Percentiles rank a stretch among this genome's conserved stretches.
Evolutionary conservation across 2,113 vertebrate species (phyloP).

Genomic region (Empidonax alnorum): DNA sequence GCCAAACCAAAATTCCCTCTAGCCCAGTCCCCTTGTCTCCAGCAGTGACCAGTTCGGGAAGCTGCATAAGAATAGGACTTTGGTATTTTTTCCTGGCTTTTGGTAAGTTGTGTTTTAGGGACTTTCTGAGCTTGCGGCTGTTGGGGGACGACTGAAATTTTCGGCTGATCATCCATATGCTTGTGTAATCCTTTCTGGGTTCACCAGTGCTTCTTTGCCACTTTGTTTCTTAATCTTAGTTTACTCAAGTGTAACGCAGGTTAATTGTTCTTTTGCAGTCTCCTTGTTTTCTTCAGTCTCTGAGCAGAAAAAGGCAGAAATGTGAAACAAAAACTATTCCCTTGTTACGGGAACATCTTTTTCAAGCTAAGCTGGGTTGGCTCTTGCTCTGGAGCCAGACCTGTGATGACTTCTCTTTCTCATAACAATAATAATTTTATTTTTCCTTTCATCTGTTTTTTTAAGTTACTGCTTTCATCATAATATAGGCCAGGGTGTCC

Average conservation of each 20-base stretch:
- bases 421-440: not conserved
- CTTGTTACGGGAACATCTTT: not conserved
- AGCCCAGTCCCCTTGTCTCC: slow-evolving; percentile 33
- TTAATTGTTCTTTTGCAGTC: slow-evolving; percentile 7
- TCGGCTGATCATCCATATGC: not conserved
- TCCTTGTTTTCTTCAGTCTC: not conserved
- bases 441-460: slow-evolving; percentile 15
- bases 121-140: slow-evolving; percentile 22
- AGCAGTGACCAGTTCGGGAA: slow-evolving; percentile 13
- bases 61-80: not conserved
- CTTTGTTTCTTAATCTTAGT: slow-evolving; percentile 36
- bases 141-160: not conserved
- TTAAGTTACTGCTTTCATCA: not conserved
- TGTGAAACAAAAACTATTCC: slow-evolving; percentile 8
- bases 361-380: not conserved
- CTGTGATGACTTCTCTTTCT: slow-evolving; percentile 16
- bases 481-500: not conserved
- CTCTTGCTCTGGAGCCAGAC: slow-evolving; percentile 31
- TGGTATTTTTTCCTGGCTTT: slow-evolving; percentile 32
- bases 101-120: slow-evolving; percentile 30
- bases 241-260: slow-evolving; percentile 49
- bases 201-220: not conserved
- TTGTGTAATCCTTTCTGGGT: slow-evolving; percentile 34
- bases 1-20: slow-evolving; percentile 65
- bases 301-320: not conserved